Conservation (phyloP, 2,113 vertebrate species). For the Shinisaurus crocodilurus region DNA sequence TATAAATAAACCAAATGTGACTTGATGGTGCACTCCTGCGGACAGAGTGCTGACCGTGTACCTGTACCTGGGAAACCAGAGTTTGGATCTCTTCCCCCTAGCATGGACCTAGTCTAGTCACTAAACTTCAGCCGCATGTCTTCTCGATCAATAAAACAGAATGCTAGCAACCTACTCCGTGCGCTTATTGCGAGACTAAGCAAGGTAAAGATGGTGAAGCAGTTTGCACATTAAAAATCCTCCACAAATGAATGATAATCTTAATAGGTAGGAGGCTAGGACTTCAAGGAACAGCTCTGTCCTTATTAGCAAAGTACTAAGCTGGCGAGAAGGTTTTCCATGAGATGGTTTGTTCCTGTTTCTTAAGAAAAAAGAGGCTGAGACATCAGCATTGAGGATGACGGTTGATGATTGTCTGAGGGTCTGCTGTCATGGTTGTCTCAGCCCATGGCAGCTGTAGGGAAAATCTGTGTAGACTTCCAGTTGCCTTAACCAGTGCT, state of each 20-base stretch:
- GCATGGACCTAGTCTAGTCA: not conserved
- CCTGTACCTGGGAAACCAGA: not conserved
- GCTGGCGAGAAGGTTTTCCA: conserved; percentile 16
- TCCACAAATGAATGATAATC: not conserved
- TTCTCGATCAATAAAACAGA: not conserved
- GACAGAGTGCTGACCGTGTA: not conserved
- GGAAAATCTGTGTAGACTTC: not conserved
- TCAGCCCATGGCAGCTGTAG: not conserved
- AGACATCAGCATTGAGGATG: not conserved
- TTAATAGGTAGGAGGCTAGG: conserved; percentile 20
- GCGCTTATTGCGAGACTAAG: not conserved
- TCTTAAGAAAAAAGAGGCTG: conserved; percentile 38
- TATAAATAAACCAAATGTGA: not conserved
- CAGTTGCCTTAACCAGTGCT: not conserved
- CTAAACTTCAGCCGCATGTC: not conserved
- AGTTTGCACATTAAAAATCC: not conserved
- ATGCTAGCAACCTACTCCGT: not conserved
- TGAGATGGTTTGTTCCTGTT: conserved; percentile 20
- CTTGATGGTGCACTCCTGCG: not conserved
- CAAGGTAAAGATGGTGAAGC: not conserved
- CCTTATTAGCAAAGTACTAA: conserved; percentile 21
- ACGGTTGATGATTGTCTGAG: not conserved
- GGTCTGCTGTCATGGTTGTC: not conserved
- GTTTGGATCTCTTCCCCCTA: not conserved
- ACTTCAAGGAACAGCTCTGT: not conserved